Base-by-base conservation (phyloP, 2,797 vertebrate genomes). In the Garrulus glandarius region DNA sequence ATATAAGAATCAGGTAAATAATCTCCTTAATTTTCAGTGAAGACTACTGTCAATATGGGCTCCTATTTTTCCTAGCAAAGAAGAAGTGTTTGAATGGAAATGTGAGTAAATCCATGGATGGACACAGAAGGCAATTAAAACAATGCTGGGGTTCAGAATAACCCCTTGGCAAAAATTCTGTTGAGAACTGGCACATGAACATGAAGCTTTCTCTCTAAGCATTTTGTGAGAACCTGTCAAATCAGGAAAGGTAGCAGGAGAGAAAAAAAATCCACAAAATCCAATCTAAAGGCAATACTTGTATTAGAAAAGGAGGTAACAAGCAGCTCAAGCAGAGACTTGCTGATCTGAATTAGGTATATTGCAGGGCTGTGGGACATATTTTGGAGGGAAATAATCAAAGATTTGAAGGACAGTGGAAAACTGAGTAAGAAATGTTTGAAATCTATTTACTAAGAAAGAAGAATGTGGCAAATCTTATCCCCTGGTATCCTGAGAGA, bases 121-220 rank as follows among this genome's bases (percentile, higher is more conserved):
- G 71, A 71, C 26, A 57, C 5, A 36, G 30, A 92, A 64, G 6
- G 14, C 21, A 71, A 78, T 46, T 37, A 36, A 82, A 78, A 32
- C 29, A 75, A 56, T 6, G 4, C 1, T 1, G 0, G 17, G 3
- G 4, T 32, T 16, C 30, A 60, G 70, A 64, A 61, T 6, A 80
- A 41, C 7, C 8, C 10, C 14, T 65, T 23, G 72, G 43, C 26
- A 87, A 75, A 84, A 60, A 20, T 37, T 8, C 36, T 43, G 7
- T 52, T 53, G 50, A 65, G 43, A 95, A 68, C 13, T 21, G 49
- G 16, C 55, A 72, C 7, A 2, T 4, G 46, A 49, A 71, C 17
- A 17, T 55, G 41, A 24, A 76, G n/a, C 44, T 89, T 34, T 46
- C 23, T 71, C 34, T 27, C 13, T 9, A 59, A 65, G 21, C 23